Evolutionary conservation across 2,797 vertebrate genomes (phyloP).

Genomic region (Setipinna tenuifilis): DNA sequence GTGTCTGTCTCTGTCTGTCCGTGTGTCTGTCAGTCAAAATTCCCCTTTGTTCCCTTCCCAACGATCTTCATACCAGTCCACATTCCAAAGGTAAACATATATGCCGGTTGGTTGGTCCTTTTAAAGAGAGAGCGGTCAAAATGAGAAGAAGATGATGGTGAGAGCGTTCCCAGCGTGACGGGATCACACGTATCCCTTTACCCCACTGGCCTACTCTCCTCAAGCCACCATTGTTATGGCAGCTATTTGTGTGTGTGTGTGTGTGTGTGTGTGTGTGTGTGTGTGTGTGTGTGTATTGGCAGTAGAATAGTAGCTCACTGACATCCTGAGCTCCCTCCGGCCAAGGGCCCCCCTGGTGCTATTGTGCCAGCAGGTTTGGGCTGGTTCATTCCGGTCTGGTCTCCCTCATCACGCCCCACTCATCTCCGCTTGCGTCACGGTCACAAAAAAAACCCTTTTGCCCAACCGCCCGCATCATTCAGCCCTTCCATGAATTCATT

Average conservation of each 20-base stretch:
- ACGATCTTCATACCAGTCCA: background rate
- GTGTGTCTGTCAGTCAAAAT: conserved; percentile 31
- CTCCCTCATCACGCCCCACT: background rate
- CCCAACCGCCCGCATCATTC: background rate
- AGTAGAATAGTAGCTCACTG: background rate
- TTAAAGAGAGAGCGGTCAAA: background rate
- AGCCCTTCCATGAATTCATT: background rate
- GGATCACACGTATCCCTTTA: conserved; percentile 12
- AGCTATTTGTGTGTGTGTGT: conserved; percentile 43
- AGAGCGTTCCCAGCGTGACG: background rate
- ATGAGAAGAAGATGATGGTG: background rate
- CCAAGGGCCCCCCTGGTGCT: background rate
- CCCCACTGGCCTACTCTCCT: background rate
- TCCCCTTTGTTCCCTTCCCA: background rate
- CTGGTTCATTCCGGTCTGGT: background rate
- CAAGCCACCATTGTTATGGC: background rate
- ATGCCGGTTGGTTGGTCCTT: background rate
- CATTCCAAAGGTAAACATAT: background rate
- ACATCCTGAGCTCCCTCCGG: background rate
- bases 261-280: conserved; percentile 42
- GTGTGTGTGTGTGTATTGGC: conserved; percentile 54
- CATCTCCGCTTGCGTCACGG: background rate
- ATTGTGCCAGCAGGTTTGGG: background rate
- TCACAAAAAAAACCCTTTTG: background rate
- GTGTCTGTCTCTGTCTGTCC: background rate